Percentiles rank a stretch among this genome's conserved stretches.
Evolutionary conservation across 2,888 invertebrate genomes (phyloP).

Genomic region (Ariolimax columbianus): DNA sequence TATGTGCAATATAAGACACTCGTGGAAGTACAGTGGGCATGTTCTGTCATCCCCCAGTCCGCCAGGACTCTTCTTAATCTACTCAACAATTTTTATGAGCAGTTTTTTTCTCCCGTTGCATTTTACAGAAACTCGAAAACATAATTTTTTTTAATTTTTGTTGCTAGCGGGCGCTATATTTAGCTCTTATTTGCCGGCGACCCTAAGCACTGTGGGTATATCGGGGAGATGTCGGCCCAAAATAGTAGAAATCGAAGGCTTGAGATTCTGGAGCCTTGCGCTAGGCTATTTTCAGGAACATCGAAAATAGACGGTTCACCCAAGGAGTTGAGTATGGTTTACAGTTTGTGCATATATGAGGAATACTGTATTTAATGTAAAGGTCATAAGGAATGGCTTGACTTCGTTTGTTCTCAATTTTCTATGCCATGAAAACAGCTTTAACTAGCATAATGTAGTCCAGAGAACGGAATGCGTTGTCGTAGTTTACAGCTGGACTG

Average conservation of each 20-base stretch:
- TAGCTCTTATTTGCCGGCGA: conserved; percentile 26
- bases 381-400: too few relatives aligned
- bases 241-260: conserved; percentile 39
- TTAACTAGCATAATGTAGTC: too few relatives aligned
- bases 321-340: not conserved
- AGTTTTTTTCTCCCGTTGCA: conserved; percentile 9
- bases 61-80: too few relatives aligned
- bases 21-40: too few relatives aligned
- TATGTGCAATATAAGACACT: too few relatives aligned
- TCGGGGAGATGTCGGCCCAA: not conserved
- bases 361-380: not conserved
- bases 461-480: too few relatives aligned
- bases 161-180: conserved; percentile 21
- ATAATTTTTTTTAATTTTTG: too few relatives aligned
- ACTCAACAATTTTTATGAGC: too few relatives aligned
- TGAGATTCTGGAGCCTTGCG: conserved; percentile 18
- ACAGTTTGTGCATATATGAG: not conserved
- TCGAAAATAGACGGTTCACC: conserved; percentile 24
- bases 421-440: too few relatives aligned
- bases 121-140: conserved; percentile 5
- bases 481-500: too few relatives aligned
- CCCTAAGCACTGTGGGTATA: conserved; percentile 26
- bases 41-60: too few relatives aligned
- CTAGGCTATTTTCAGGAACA: not conserved
- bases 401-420: too few relatives aligned